Percentiles rank a stretch among this genome's conserved stretches.
phyloP scores from a whole-genome alignment of 2,888 invertebrate genomes.

The Cyaniris semiargus region DNA sequence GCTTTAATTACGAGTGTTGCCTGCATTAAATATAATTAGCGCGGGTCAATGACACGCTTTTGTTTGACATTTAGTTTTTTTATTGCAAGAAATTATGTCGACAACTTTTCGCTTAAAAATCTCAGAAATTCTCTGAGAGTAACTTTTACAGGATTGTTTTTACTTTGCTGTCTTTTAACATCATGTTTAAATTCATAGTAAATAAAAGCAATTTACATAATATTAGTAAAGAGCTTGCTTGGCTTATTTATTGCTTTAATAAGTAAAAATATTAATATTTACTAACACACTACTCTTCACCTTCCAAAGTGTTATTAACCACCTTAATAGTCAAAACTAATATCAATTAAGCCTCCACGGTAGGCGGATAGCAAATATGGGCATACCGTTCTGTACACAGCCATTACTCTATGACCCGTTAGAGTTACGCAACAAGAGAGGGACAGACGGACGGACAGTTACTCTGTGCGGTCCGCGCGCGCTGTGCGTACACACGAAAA shows the following conservation, averaged over 20 bases:
- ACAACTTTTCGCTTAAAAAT: not conserved
- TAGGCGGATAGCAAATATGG: constrained; percentile 25
- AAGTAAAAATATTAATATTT: not conserved
- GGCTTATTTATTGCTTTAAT: not conserved
- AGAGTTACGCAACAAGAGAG: constrained; percentile 71
- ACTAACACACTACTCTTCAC: not conserved
- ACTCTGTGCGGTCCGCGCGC: constrained; percentile 54
- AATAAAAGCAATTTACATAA: too few species aligned
- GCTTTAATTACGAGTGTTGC: constrained; percentile 17
- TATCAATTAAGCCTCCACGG: constrained; percentile 19
- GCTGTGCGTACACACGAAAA: constrained; percentile 54
- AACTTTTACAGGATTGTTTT: not conserved
- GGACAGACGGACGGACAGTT: constrained; percentile 60
- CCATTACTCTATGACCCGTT: constrained; percentile 75
- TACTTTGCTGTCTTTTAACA: not conserved
- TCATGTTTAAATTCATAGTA: not conserved
- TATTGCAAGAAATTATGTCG: not conserved
- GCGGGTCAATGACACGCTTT: constrained; percentile 26
- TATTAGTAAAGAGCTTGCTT: not conserved
- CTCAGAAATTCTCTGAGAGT: not conserved
- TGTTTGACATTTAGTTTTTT: constrained; percentile 14
- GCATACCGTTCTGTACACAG: constrained; percentile 58
- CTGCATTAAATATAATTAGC: constrained; percentile 26
- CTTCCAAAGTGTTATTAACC: not conserved
- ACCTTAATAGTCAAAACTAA: not conserved